Percentiles rank a stretch among this genome's conserved stretches.
Conservation (phyloP, 2,113 vertebrate species). For the Actenoides hombroni region DNA sequence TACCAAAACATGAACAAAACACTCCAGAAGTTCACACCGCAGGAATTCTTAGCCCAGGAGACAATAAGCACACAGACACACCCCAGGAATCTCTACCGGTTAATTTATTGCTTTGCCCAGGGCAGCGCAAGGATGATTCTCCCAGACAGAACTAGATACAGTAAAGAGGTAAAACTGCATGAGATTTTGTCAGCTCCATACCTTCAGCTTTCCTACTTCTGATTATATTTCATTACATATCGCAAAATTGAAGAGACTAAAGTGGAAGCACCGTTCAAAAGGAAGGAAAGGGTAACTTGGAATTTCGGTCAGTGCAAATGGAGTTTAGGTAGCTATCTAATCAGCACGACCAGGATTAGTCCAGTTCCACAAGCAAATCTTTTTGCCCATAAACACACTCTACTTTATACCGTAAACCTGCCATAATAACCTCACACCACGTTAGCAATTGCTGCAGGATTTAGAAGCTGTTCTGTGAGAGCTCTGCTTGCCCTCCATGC, state of each 20-base stretch:
- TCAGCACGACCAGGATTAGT: constrained; percentile 51
- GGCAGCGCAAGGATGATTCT: not conserved
- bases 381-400: constrained; percentile 31
- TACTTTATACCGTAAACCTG: not conserved
- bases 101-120: not conserved
- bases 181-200: not conserved
- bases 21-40: not conserved
- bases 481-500: not conserved
- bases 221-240: constrained; percentile 2
- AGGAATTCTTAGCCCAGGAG: not conserved
- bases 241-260: not conserved
- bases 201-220: constrained; percentile 12
- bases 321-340: not conserved
- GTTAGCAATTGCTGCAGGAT: constrained; percentile 45
- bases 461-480: not conserved
- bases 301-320: constrained; percentile 10
- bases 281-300: not conserved
- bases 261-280: not conserved
- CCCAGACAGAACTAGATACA: not conserved
- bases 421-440: constrained; percentile 15
- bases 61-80: not conserved
- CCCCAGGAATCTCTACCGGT: not conserved
- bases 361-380: constrained; percentile 46
- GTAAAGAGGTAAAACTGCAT: constrained; percentile 10
- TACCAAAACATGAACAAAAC: not conserved